Percentiles rank a stretch among this genome's conserved stretches.
Conservation (phyloP, 2,888 invertebrate genomes). For the Aethes cnicana region DNA sequence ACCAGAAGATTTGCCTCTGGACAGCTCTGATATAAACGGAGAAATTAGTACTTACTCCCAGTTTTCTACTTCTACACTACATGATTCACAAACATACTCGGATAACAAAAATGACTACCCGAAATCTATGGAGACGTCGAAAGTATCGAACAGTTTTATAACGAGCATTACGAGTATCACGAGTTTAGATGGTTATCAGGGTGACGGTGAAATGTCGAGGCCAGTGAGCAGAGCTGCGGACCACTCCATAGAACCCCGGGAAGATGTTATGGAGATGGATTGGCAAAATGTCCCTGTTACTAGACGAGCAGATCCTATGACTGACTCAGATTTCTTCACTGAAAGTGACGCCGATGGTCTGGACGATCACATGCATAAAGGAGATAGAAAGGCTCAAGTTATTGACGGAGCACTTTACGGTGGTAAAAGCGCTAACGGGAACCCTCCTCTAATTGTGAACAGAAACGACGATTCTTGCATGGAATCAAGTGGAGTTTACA, state of each 20-base stretch:
- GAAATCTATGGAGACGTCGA: constrained; percentile 84
- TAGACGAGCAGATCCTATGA: constrained; percentile 91
- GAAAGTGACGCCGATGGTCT: constrained; percentile 95
- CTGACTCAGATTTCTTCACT: constrained; percentile 95
- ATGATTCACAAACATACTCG: constrained; percentile 80
- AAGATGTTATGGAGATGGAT: constrained; percentile 79
- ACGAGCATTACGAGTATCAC: constrained; percentile 95
- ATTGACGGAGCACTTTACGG: constrained; percentile 96
- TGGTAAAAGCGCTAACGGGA: constrained; percentile 82
- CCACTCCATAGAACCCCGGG: constrained; percentile 84
- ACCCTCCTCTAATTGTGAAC: constrained; percentile 79
- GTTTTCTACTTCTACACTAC: constrained; percentile 73
- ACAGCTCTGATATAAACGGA: constrained; percentile 86
- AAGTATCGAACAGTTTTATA: constrained; percentile 89
- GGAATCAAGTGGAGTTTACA: constrained; percentile 95
- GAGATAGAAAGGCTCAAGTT: constrained; percentile 90
- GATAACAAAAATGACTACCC: constrained; percentile 83
- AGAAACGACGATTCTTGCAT: constrained; percentile 89
- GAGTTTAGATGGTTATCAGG: constrained; percentile 96
- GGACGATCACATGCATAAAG: constrained; percentile 86
- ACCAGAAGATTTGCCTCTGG: constrained; percentile 91
- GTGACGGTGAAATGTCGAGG: constrained; percentile 94
- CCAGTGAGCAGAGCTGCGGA: constrained; percentile 92
- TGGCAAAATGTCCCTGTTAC: constrained; percentile 84
- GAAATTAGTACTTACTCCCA: constrained; percentile 82